These are phyloP conservation scores for Drosophila longiperda DNA, from an alignment of 2,888 invertebrate species.

Conservation along the genomic window DNA sequence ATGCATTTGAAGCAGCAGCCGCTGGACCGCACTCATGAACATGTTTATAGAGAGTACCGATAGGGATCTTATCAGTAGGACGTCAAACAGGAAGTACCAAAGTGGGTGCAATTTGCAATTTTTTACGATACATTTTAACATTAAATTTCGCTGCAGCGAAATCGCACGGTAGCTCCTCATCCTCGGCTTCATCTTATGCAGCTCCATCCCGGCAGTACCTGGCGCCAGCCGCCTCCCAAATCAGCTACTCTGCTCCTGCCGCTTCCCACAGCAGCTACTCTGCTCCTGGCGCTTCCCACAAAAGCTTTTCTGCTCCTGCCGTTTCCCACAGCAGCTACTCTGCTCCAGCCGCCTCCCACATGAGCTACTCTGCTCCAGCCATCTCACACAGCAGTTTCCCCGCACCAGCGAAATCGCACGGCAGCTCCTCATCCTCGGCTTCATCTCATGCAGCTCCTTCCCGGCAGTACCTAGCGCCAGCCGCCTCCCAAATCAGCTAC, in stretches of 20 bases:
- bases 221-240: conserved; percentile 30
- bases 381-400: conserved; percentile 10
- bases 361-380: conserved; percentile 26
- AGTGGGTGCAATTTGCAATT: too few relatives aligned
- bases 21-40: too few relatives aligned
- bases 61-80: too few relatives aligned
- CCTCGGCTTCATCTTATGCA: conserved; percentile 16
- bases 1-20: too few relatives aligned
- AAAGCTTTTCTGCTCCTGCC: too few relatives aligned
- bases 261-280: conserved; percentile 19
- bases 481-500: conserved; percentile 12
- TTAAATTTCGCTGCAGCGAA: conserved; percentile 17
- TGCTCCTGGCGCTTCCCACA: too few relatives aligned
- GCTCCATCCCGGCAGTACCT: conserved; percentile 45
- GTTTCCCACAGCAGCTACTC: too few relatives aligned
- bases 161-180: conserved; percentile 25
- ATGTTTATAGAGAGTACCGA: too few relatives aligned
- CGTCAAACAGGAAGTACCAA: too few relatives aligned
- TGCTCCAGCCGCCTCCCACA: conserved; percentile 22
- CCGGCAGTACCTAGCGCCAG: conserved; percentile 13
- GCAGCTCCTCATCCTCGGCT: conserved; percentile 30
- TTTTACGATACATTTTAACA: too few relatives aligned
- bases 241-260: neutral
- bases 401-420: too few relatives aligned
- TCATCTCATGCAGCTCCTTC: conserved; percentile 26